Base-by-base conservation (phyloP, 2,888 invertebrate species). In the Dryococelus australis region DNA sequence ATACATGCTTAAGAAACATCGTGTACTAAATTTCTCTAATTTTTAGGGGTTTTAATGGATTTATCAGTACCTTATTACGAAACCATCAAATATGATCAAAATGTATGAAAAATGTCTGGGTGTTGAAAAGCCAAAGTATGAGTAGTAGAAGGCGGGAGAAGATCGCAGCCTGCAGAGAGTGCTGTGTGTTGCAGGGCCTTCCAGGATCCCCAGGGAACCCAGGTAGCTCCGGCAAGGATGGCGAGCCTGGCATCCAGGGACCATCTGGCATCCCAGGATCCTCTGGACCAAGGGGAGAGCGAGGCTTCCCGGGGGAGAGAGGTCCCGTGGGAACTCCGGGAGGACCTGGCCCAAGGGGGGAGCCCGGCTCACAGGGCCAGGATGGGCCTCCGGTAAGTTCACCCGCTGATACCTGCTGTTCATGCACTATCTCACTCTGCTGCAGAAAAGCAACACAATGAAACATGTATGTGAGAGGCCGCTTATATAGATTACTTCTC, bases 141-240 rank as follows among this genome's bases (percentile, higher is more conserved):
- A 35, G 35, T 35, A 35, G 35, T 35, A 35, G 35, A 35, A 35
- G 35, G 35, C 35, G 35, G 35, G 35, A 35, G 35, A 35, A 35
- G 35, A 35, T 1, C 4, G 35, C 35, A 35, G 35, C 4, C 35
- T 35, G 35, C 35, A 35, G 35, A 35, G 2, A 35, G 35, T 35
- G 35, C 1, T 35, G 35, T 47, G 47, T 47, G 12, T 16, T 87
- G 87, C 88, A 95, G 95, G 96, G 96, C 80, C 93, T 96, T 91
- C 97, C 97, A 27, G 97, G 97, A 88, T 92, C 95, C 78, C 94
- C 96, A 53, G 97, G 97, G 0, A 94, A 94, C 91, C 94, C 96
- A 3, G 97, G 97, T 0, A 91, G 94, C 12, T 94, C 96, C 0
- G 97, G 97, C n/a, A 97, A 97, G 92, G 97, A 97, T 91, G 97